phyloP scores from a whole-genome alignment of 2,797 vertebrate species.

The Pipistrellus pygmaeus region DNA sequence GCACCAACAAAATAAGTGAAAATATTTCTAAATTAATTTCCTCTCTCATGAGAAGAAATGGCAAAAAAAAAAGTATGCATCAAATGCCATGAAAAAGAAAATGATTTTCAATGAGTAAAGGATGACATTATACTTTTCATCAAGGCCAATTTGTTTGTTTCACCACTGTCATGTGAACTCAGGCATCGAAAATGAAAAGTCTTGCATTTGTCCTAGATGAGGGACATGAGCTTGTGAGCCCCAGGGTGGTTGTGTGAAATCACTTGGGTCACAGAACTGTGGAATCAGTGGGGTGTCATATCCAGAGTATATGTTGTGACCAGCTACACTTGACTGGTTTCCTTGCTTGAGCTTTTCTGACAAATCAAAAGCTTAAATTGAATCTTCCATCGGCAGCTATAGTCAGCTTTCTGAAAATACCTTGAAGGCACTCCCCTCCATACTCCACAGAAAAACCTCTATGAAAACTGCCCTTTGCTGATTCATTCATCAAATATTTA shows the following conservation, averaged over 20 bases:
- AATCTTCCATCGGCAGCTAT: not conserved
- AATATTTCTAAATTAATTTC: conserved; percentile 2
- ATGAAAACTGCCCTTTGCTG: not conserved
- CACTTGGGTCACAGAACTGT: not conserved
- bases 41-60: not conserved
- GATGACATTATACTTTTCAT: not conserved
- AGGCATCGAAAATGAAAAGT: not conserved
- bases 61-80: not conserved
- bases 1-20: not conserved
- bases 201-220: not conserved
- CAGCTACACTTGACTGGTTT: not conserved
- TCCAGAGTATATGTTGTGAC: not conserved
- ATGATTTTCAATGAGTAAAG: not conserved
- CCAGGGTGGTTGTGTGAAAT: not conserved
- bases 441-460: not conserved
- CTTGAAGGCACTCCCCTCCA: not conserved
- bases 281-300: not conserved
- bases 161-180: not conserved
- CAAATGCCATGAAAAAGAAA: not conserved
- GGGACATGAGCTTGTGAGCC: not conserved
- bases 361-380: not conserved
- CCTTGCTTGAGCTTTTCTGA: not conserved
- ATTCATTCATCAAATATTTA: not conserved
- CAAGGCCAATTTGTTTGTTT: not conserved
- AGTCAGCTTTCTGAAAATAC: not conserved